These are phyloP conservation scores for Zapus hudsonius DNA, from an alignment of 2,113 vertebrate genomes.

Conservation along the genomic window DNA sequence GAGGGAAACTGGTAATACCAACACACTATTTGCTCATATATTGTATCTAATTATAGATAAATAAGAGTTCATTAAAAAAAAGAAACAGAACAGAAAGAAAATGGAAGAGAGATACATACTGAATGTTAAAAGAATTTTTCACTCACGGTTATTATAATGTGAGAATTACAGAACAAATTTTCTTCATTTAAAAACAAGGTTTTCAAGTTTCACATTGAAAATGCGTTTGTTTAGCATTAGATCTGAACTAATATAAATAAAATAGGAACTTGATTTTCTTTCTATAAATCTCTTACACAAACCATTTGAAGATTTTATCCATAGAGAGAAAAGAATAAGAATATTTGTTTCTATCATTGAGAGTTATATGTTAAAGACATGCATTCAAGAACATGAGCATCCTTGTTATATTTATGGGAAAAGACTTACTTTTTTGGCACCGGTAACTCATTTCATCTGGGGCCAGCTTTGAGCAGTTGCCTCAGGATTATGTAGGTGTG, in stretches of 20 bases:
- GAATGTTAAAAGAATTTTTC: no score
- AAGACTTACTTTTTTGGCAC: conserved; percentile 14
- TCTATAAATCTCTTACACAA: background rate
- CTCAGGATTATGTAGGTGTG: background rate
- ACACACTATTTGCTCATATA: no score
- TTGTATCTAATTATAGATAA: no score
- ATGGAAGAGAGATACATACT: no score
- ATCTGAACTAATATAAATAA: background rate
- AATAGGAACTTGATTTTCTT: background rate
- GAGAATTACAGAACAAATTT: background rate
- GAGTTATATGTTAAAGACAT: conserved; percentile 27
- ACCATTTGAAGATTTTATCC: background rate
- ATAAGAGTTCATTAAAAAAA: no score
- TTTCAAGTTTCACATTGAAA: background rate
- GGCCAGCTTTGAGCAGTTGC: background rate
- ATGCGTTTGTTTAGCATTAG: background rate
- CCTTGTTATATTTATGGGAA: conserved; percentile 12
- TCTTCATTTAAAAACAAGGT: background rate
- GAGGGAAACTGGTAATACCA: background rate
- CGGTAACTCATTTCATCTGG: background rate
- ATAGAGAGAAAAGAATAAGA: background rate
- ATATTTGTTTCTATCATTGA: background rate
- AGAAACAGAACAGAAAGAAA: no score
- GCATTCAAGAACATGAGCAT: background rate
- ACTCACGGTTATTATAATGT: background rate